phyloP scores from a whole-genome alignment of 2,797 vertebrate species.

The Ceyx erithaca region DNA sequence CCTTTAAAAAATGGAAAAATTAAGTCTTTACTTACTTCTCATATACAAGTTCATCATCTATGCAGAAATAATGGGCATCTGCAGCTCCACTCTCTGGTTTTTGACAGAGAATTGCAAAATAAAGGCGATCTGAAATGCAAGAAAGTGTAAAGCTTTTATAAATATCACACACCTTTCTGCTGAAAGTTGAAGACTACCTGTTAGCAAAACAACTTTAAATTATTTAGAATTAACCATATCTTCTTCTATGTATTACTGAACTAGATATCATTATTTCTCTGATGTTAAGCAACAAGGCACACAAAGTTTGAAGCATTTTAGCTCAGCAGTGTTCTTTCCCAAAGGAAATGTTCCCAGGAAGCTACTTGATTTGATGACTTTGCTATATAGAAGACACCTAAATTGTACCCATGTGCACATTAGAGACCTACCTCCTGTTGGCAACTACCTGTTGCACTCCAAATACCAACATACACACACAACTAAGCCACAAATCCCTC shows the following conservation, averaged over 20 bases:
- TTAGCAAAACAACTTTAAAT: not conserved
- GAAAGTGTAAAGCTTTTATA: not conserved
- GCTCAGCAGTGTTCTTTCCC: not conserved
- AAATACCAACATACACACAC: not conserved
- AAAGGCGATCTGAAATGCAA: constrained; percentile 91
- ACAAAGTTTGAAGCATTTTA: not conserved
- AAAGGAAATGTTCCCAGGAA: not conserved
- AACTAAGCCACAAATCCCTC: not conserved
- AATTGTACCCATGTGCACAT: not conserved
- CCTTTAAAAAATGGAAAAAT: not conserved
- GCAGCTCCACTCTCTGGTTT: constrained; percentile 91
- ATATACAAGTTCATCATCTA: constrained; percentile 95
- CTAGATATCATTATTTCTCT: not conserved
- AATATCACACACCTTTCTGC: constrained; percentile 14
- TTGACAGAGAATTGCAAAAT: constrained; percentile 92
- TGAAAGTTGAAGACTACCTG: not conserved
- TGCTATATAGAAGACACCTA: not conserved
- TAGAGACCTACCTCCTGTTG: not conserved
- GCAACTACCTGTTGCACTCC: not conserved
- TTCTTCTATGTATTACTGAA: not conserved
- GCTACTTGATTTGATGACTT: not conserved
- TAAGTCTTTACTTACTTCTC: constrained; percentile 89
- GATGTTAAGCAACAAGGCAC: not conserved
- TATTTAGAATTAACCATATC: not conserved
- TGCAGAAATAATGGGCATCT: constrained; percentile 93